These are phyloP conservation scores for Delphinus delphis DNA, from an alignment of 2,113 vertebrate species.

Conservation along the genomic window DNA sequence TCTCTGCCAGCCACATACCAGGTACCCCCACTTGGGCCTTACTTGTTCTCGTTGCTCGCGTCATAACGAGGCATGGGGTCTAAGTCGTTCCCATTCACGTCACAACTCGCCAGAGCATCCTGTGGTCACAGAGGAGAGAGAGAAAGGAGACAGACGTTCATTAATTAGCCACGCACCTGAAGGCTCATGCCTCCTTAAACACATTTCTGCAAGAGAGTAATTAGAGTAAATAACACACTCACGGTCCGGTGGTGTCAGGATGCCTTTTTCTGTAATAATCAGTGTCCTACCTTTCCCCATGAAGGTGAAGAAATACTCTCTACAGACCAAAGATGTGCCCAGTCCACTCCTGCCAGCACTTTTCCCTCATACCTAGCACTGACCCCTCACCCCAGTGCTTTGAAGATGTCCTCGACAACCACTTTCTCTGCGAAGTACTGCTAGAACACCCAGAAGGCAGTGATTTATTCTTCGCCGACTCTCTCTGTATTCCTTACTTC, in stretches of 20 bases:
- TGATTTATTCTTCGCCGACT: background rate
- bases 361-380: background rate
- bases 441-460: background rate
- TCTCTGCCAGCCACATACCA: background rate
- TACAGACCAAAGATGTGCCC: background rate
- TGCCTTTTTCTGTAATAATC: slow-evolving; percentile 59
- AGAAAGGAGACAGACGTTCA: slow-evolving; percentile 57
- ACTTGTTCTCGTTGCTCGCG: slow-evolving; percentile 99
- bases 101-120: slow-evolving; percentile 97
- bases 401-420: background rate
- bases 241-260: background rate
- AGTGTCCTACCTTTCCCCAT: background rate
- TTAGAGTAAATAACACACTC: slow-evolving; percentile 75
- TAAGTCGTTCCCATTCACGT: slow-evolving; percentile 98
- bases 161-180: slow-evolving; percentile 74
- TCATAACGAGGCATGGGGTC: slow-evolving; percentile 99
- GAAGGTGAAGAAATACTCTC: background rate
- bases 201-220: slow-evolving; percentile 75
- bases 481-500: background rate
- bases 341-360: background rate
- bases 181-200: slow-evolving; percentile 74
- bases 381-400: background rate
- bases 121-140: slow-evolving; percentile 80
- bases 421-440: background rate
- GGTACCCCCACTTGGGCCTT: slow-evolving; percentile 79